Evolutionary conservation across 2,113 vertebrate species (phyloP), one percentile per base, ranked within the genome.

Genomic region (Neodon shergylaensis): DNA sequence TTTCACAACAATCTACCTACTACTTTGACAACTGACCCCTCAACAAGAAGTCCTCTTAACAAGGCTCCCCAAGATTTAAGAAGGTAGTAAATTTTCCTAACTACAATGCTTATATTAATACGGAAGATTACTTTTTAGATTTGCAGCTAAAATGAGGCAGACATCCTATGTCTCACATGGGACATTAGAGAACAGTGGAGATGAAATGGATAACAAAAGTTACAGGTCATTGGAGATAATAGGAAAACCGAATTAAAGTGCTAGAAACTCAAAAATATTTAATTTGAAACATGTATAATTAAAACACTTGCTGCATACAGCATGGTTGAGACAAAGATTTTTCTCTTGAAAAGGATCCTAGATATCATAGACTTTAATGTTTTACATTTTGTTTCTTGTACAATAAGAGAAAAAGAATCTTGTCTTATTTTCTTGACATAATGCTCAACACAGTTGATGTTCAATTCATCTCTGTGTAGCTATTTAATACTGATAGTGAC

Each of bases 341-440:
- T 33, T 79, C 17, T 8, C 78, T 42, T 95, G 13, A 52, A 89
- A 87, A 52, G 19, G 63, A 26, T 17, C 39, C 85, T 63, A 61
- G 77, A 88, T 31, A 61, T 65, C 44, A 76, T 13, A n/a, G 68
- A 54, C 3, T 76, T 14, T 72, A 96, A 36, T 33, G 4, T 14
- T 68, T 92, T 95, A 3, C 14, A 39, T 86, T 91, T 91, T 24
- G 72, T 91, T 95, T 83, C 17, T 49, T 72, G 24, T 87, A 17
- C 47, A 84, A 74, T 68, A 73, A 77, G 17, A 78, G 66, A 93
- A 72, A 96, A 90, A 54, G 11, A 24, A 78, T 11, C 28, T 70
- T 61, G 7, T 74, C 79, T 86, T 76, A 47, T 76, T 93, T 76
- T 24, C 85, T 31, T 93, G 42, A 83, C 21, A 77, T 33, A 87